Conservation (phyloP, 37 sponge, comb jelly and placozoan genomes). For the Mnemiopsis leidyi region DNA sequence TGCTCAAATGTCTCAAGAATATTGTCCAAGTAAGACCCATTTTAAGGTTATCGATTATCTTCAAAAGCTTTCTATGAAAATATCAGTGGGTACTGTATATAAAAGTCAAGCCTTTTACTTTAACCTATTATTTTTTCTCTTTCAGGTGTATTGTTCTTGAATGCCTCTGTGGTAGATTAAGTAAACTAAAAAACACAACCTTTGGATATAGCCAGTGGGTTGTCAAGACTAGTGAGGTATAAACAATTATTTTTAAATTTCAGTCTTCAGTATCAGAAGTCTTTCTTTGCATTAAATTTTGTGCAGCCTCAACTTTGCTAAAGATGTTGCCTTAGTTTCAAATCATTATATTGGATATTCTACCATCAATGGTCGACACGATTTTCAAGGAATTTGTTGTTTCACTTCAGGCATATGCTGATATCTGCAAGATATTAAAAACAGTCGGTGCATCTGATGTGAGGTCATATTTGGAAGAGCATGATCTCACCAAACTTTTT, state of each 20-base stretch:
- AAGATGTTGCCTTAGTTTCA: too few relatives aligned
- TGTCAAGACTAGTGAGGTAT: not conserved
- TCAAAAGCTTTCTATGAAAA: too few relatives aligned
- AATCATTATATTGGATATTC: too few relatives aligned
- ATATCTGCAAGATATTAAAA: conserved; percentile 20
- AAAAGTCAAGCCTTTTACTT: not conserved
- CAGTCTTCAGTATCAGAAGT: too few relatives aligned
- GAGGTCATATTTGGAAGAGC: not conserved
- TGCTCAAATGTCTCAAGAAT: not conserved
- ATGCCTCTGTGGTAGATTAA: conserved; percentile 10
- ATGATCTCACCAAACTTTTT: not conserved
- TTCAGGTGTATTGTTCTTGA: conserved; percentile 45
- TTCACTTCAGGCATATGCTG: conserved; percentile 18
- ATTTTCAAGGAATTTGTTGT: too few relatives aligned
- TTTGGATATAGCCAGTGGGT: conserved; percentile 18
- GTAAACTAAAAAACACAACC: conserved; percentile 29
- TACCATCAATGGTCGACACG: too few relatives aligned
- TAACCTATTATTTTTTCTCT: too few relatives aligned
- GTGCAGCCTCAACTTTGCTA: too few relatives aligned
- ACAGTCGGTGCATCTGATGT: conserved; percentile 2
- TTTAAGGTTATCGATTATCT: not conserved
- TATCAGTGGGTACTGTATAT: not conserved
- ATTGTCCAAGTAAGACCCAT: not conserved
- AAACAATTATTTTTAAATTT: too few relatives aligned
- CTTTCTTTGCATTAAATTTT: too few relatives aligned